phyloP scores from a whole-genome alignment of 2,113 vertebrate genomes.

The Heptranchias perlo region DNA sequence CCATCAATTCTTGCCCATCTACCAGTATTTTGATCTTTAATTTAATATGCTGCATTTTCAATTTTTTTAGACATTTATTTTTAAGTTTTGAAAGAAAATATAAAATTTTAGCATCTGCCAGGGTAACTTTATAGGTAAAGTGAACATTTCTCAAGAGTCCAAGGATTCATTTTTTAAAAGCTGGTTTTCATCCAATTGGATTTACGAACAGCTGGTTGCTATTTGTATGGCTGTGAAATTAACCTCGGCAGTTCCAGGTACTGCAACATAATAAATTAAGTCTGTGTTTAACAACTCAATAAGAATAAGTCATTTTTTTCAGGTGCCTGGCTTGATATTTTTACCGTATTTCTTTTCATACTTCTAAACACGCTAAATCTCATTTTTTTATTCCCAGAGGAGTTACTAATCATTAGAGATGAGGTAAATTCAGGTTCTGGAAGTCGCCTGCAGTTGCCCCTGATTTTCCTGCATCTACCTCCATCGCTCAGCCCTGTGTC shows the following conservation, averaged over 20 bases:
- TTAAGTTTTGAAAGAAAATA: neutral
- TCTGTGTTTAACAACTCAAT: neutral
- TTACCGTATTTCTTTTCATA: neutral
- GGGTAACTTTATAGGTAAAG: neutral
- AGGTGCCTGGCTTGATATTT: neutral
- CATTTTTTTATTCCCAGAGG: neutral
- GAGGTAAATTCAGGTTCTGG: neutral
- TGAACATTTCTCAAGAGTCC: neutral
- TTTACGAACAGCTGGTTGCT: neutral
- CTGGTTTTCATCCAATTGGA: neutral
- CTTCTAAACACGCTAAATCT: neutral
- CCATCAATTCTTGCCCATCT: neutral
- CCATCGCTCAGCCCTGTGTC: neutral
- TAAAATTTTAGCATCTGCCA: neutral
- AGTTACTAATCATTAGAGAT: neutral
- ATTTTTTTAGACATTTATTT: neutral
- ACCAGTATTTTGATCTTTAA: neutral
- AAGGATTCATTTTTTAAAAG: neutral
- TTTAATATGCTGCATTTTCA: neutral
- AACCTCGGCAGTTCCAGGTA: neutral
- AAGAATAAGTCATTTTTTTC: neutral
- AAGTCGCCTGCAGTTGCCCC: neutral
- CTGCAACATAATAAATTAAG: neutral
- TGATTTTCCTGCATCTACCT: neutral
- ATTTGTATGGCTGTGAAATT: slow-evolving; percentile 7